phyloP scores from a whole-genome alignment of 2,888 invertebrate genomes.

The Thymelicus lineola region DNA sequence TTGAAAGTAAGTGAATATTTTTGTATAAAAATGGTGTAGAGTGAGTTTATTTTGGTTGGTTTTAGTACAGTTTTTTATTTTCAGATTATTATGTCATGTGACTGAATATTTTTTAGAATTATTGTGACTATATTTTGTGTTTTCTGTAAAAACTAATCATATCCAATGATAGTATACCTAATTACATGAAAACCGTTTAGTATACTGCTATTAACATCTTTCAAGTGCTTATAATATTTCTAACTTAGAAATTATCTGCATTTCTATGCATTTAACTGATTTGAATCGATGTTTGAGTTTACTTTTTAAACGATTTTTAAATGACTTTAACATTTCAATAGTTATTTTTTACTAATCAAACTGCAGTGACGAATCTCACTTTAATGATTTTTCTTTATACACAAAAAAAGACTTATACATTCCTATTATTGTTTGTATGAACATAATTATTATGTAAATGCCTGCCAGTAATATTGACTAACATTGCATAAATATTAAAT shows the following conservation, averaged over 20 bases:
- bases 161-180: no score
- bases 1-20: conserved; percentile 44
- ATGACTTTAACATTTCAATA: not conserved
- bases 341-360: not conserved
- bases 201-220: no score
- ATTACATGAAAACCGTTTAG: no score
- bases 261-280: not conserved
- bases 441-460: conserved; percentile 28
- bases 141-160: no score
- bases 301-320: conserved; percentile 3
- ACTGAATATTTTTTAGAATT: conserved; percentile 38
- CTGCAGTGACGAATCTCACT: conserved; percentile 14
- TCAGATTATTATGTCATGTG: conserved; percentile 32
- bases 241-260: not conserved
- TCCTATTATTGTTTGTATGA: conserved; percentile 45
- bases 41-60: conserved; percentile 41
- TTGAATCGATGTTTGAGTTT: not conserved
- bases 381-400: not conserved
- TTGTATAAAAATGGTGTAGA: conserved; percentile 41
- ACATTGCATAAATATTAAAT: not conserved
- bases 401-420: conserved; percentile 38
- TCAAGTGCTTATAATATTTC: not conserved
- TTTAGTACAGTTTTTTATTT: conserved; percentile 36
- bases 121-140: conserved; percentile 23
- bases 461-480: conserved; percentile 35